Conservation (phyloP, 2,113 vertebrate species). For the Condylura cristata region DNA sequence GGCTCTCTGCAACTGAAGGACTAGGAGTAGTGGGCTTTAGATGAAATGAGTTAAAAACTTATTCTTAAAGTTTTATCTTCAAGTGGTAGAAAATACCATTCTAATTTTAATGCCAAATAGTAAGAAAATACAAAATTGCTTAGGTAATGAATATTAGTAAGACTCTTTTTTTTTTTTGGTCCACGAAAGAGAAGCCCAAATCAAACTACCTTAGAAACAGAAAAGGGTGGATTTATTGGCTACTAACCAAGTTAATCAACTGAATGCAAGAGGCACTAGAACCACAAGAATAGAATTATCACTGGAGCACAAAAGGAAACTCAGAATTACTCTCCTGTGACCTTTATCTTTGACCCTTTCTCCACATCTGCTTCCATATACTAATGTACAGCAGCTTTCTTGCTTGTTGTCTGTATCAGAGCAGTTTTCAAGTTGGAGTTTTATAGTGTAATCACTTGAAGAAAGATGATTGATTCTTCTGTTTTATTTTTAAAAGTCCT, state of each 20-base stretch:
- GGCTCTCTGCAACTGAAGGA: background rate
- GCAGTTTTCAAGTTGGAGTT: background rate
- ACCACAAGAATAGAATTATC: background rate
- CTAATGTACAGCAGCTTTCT: background rate
- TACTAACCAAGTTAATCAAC: background rate
- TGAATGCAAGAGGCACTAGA: background rate
- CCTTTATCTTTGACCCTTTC: background rate
- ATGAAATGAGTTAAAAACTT: slow-evolving; percentile 38
- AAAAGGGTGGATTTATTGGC: background rate
- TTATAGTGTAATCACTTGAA: background rate
- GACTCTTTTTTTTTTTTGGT: slow-evolving; percentile 27
- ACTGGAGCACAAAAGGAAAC: background rate
- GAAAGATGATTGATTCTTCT: background rate
- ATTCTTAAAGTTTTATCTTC: background rate
- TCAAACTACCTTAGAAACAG: background rate
- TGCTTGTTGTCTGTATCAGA: background rate
- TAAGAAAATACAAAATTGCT: background rate
- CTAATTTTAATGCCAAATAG: background rate
- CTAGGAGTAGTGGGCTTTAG: background rate
- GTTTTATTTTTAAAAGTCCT: background rate
- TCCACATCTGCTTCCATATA: background rate
- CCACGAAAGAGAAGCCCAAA: background rate
- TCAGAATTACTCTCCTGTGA: background rate
- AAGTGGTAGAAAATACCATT: background rate
- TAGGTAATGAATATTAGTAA: background rate